Conservation (phyloP, 2,113 vertebrate species). For the Desmodus rotundus region DNA sequence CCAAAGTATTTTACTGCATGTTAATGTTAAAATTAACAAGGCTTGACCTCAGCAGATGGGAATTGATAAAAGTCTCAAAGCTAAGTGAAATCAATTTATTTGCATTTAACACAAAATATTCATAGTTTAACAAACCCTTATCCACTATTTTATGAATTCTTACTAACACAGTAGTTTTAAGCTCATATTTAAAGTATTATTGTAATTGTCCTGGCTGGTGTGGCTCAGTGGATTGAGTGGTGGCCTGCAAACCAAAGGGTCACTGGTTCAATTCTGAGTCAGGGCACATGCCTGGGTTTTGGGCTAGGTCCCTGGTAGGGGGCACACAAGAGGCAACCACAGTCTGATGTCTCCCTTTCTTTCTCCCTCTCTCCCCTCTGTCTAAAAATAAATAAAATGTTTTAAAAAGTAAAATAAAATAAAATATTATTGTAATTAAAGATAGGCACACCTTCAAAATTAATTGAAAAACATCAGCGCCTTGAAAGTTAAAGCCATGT, state of each 20-base stretch:
- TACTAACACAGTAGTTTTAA: not conserved
- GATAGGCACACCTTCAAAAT: not conserved
- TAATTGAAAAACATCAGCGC: not conserved
- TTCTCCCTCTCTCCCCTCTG: too few relatives aligned
- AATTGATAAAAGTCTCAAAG: slow-evolving; percentile 7
- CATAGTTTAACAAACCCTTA: not conserved
- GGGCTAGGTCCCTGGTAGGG: too few relatives aligned
- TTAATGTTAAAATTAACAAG: not conserved
- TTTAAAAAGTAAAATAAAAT: too few relatives aligned
- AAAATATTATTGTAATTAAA: too few relatives aligned
- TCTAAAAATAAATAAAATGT: too few relatives aligned
- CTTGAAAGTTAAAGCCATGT: not conserved
- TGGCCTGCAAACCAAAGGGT: too few relatives aligned
- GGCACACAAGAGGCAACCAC: too few relatives aligned
- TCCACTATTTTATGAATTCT: not conserved
- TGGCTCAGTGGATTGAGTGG: too few relatives aligned
- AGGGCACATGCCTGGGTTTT: too few relatives aligned
- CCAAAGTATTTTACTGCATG: not conserved
- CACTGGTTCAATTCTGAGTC: too few relatives aligned
- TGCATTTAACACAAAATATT: not conserved
- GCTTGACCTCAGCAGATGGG: slow-evolving; percentile 21
- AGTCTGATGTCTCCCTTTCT: too few relatives aligned
- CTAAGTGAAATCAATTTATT: not conserved
- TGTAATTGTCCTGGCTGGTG: too few relatives aligned
- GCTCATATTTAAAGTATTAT: not conserved